These are phyloP conservation scores for Polyodon spathula DNA, from an alignment of 2,113 vertebrate species.

Conservation along the genomic window DNA sequence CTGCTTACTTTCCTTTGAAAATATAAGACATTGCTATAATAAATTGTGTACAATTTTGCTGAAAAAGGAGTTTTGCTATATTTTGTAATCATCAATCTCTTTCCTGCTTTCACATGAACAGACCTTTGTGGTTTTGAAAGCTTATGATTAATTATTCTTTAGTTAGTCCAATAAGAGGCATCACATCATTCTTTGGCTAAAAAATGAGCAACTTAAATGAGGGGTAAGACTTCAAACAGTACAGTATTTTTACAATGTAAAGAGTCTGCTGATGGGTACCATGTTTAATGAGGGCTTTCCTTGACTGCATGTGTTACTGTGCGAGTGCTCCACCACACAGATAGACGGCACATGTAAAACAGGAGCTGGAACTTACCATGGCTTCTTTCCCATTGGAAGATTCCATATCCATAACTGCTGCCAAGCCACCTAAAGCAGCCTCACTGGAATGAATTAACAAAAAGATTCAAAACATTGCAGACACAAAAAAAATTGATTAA, in stretches of 20 bases:
- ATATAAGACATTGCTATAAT: not conserved
- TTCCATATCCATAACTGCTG: slow-evolving; percentile 70
- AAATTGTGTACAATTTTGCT: not conserved
- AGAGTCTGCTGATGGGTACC: not conserved
- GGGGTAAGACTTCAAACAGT: not conserved
- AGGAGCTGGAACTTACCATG: slow-evolving; percentile 51
- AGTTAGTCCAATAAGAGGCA: too few species aligned
- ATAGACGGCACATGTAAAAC: not conserved
- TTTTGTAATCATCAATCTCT: too few species aligned
- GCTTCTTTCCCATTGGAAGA: slow-evolving; percentile 78
- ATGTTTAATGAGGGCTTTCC: not conserved
- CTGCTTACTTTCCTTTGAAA: not conserved
- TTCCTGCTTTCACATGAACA: too few species aligned
- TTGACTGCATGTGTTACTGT: not conserved
- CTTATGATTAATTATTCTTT: too few species aligned
- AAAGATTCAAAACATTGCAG: not conserved
- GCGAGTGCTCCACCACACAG: not conserved
- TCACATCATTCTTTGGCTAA: too few species aligned
- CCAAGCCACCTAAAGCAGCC: slow-evolving; percentile 57
- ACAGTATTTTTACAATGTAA: not conserved
- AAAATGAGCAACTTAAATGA: not conserved
- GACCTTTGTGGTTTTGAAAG: too few species aligned
- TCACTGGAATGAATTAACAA: slow-evolving; percentile 47
- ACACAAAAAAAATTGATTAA: fast-evolving
- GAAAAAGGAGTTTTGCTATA: too few species aligned